A percentile compares a stretch with the other conserved stretches of the same genome.
These are phyloP conservation scores for Paedocypris sp. DNA, from an alignment of 2,113 vertebrate genomes.

Conservation along the genomic window DNA sequence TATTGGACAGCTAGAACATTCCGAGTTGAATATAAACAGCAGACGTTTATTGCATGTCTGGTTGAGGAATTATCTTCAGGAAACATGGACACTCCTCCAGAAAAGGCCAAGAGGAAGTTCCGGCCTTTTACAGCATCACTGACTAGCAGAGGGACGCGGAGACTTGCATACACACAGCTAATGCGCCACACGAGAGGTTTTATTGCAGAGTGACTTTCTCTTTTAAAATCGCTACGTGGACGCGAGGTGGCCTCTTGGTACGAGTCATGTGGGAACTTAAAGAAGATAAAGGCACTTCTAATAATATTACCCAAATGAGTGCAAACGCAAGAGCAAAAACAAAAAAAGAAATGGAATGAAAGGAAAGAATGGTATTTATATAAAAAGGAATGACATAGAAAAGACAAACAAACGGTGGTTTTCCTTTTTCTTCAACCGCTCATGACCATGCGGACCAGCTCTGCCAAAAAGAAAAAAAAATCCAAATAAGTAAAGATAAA, in stretches of 20 bases:
- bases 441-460: constrained; percentile 68
- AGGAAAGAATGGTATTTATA: constrained; percentile 22
- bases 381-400: constrained; percentile 6
- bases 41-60: constrained; percentile 29
- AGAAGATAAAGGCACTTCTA: constrained; percentile 66
- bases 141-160: constrained; percentile 31
- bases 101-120: constrained; percentile 18
- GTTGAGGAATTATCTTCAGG: not conserved
- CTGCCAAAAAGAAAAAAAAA: constrained; percentile 39
- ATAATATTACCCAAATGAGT: constrained; percentile 51
- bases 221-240: constrained; percentile 35
- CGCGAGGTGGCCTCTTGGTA: constrained; percentile 7
- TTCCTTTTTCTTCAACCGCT: constrained; percentile 57
- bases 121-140: constrained; percentile 32
- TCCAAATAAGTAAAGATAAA: constrained; percentile 37
- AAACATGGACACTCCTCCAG: constrained; percentile 10
- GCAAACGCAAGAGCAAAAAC: not conserved
- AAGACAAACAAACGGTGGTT: constrained; percentile 11
- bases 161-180: constrained; percentile 22
- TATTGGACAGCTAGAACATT: constrained; percentile 25
- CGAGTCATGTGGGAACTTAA: constrained; percentile 31
- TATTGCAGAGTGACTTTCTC: constrained; percentile 41
- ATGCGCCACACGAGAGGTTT: constrained; percentile 43
- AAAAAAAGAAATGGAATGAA: constrained; percentile 25
- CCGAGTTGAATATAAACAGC: not conserved